Conservation (phyloP, 2,888 invertebrate species). For the Nomada ruficornis region DNA sequence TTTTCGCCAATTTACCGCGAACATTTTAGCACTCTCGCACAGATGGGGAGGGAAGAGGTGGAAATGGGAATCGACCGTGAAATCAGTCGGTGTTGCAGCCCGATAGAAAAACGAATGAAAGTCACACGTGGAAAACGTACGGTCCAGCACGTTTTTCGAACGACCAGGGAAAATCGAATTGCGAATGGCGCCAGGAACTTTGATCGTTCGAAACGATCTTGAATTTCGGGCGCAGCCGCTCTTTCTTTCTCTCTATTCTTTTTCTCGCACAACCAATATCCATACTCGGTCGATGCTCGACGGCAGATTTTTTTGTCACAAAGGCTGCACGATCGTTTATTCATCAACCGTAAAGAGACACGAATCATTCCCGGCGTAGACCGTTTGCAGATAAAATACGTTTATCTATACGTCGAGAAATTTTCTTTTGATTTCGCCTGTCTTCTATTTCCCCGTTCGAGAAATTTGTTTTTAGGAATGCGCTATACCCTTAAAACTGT, state of each 20-base stretch:
- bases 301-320: conserved; percentile 51
- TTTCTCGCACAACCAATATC: conserved; percentile 32
- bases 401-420: conserved; percentile 5
- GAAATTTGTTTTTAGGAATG: background rate
- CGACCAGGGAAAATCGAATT: conserved; percentile 12
- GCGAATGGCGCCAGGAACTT: conserved; percentile 27
- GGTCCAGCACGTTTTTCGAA: conserved; percentile 24
- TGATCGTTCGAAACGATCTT: conserved; percentile 42
- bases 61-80: conserved; percentile 10
- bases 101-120: conserved; percentile 7
- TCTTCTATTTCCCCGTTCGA: background rate
- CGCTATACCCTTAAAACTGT: background rate
- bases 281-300: conserved; percentile 27
- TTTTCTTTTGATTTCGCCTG: background rate
- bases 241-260: conserved; percentile 6
- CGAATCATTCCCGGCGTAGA: conserved; percentile 41
- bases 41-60: background rate
- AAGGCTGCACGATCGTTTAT: conserved; percentile 46
- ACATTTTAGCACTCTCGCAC: no score
- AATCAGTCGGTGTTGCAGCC: conserved; percentile 15
- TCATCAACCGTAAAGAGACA: conserved; percentile 45
- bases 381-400: conserved; percentile 28
- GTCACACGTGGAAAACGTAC: conserved; percentile 9
- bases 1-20: background rate
- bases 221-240: conserved; percentile 26